These are phyloP conservation scores for Ctenoplectra terminalis DNA, from an alignment of 1,140 invertebrate genomes.

Conservation along the genomic window DNA sequence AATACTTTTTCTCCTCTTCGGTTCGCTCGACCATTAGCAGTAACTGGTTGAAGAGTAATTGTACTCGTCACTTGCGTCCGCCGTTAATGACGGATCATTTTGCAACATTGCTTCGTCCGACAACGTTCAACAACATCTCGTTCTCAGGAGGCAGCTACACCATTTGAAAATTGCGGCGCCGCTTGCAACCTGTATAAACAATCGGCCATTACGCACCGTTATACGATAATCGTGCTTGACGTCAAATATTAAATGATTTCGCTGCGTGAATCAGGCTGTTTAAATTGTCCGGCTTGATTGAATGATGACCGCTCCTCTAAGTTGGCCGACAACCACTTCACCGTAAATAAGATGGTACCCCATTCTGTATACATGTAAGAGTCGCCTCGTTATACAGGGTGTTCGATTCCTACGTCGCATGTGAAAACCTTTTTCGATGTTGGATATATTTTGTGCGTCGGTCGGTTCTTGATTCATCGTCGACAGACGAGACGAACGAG, in stretches of 20 bases:
- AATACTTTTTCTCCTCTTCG: background rate
- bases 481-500: no score
- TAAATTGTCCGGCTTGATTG: slow-evolving; percentile 79
- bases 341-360: slow-evolving; percentile 77
- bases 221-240: slow-evolving; percentile 79
- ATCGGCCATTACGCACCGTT: slow-evolving; percentile 72
- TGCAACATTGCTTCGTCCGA: slow-evolving; percentile 49
- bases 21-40: background rate
- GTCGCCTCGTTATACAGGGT: slow-evolving; percentile 68
- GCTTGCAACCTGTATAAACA: slow-evolving; percentile 74
- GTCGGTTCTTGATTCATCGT: no score
- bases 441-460: no score
- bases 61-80: slow-evolving; percentile 34
- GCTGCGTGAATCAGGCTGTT: slow-evolving; percentile 79
- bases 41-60: slow-evolving; percentile 34
- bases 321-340: slow-evolving; percentile 79
- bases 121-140: slow-evolving; percentile 51
- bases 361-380: slow-evolving; percentile 63
- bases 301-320: slow-evolving; percentile 76
- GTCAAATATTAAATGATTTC: slow-evolving; percentile 80
- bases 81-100: slow-evolving; percentile 48
- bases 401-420: slow-evolving; percentile 16
- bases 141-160: slow-evolving; percentile 62
- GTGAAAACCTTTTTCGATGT: no score
- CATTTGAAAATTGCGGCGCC: slow-evolving; percentile 71